A percentile compares a stretch with the other conserved stretches of the same genome.
Evolutionary conservation across 1,140 invertebrate species (phyloP).

Genomic region (Bathynomus jamesi): DNA sequence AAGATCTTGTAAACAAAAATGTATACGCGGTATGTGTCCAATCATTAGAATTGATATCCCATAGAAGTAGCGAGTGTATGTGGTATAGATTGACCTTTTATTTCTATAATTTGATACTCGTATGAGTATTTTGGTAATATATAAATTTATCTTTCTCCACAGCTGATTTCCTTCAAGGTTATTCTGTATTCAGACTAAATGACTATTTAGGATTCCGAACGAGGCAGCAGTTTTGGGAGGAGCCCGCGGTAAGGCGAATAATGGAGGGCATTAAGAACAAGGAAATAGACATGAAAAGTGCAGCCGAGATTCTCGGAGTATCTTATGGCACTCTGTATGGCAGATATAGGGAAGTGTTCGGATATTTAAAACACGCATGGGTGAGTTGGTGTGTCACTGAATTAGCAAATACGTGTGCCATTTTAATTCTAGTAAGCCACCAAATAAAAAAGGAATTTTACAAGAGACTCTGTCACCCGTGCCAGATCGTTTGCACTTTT

Average conservation of each 20-base stretch:
- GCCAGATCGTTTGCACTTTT: neutral
- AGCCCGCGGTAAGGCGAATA: constrained; percentile 67
- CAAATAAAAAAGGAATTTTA: neutral
- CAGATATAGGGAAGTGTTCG: constrained; percentile 75
- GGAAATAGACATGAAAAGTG: constrained; percentile 85
- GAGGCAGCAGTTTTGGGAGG: constrained; percentile 84
- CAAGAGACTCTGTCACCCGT: neutral
- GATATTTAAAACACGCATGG: constrained; percentile 68
- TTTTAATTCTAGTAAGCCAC: neutral
- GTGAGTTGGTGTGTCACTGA: constrained; percentile 22
- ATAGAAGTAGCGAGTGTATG: no score
- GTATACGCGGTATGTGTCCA: no score
- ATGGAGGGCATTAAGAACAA: constrained; percentile 74
- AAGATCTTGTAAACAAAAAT: no score
- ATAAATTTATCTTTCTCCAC: no score
- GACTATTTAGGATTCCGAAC: constrained; percentile 69
- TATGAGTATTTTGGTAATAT: no score
- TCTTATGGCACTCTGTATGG: constrained; percentile 83
- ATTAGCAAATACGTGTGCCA: neutral
- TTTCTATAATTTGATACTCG: no score
- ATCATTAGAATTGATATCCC: no score
- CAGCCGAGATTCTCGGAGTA: constrained; percentile 75
- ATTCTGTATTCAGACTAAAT: constrained; percentile 63
- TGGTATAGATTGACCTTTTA: no score
- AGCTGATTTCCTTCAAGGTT: constrained; percentile 40